Evolutionary conservation across 1,140 invertebrate species (phyloP).

Genomic region (Atopsyche davidsoni): DNA sequence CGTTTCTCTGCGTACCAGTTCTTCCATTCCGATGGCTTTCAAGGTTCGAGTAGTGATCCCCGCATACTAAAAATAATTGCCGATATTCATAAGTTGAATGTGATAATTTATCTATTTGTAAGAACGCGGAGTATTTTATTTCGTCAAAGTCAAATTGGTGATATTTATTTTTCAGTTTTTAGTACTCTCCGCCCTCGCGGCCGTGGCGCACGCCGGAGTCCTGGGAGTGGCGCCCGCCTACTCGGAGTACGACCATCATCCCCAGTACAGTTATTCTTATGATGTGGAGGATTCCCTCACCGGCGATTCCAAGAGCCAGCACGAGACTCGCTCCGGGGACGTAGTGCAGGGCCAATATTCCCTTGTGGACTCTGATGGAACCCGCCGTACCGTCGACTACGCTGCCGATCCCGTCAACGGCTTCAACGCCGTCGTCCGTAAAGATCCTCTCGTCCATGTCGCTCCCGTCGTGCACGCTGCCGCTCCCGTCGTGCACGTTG

Average conservation of each 20-base stretch:
- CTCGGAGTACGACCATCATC: slow-evolving; percentile 36
- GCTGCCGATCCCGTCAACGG: slow-evolving; percentile 55
- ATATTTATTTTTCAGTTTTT: slow-evolving; percentile 35
- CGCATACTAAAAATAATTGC: no score
- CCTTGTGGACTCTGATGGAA: slow-evolving; percentile 53
- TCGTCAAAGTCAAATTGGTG: no score
- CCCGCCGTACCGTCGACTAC: slow-evolving; percentile 52
- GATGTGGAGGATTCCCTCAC: slow-evolving; percentile 55
- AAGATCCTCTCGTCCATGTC: slow-evolving; percentile 23
- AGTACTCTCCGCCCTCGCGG: slow-evolving; percentile 33
- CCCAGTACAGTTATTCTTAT: slow-evolving; percentile 56
- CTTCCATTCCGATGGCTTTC: no score
- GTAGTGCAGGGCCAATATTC: slow-evolving; percentile 55
- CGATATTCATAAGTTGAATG: no score
- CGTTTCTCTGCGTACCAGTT: no score
- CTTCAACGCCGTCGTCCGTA: slow-evolving; percentile 31
- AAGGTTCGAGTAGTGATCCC: no score
- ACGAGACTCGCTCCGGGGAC: slow-evolving; percentile 56
- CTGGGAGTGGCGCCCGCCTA: slow-evolving; percentile 26
- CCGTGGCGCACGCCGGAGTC: slow-evolving; percentile 27
- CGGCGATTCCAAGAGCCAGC: slow-evolving; percentile 57
- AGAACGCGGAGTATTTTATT: no score
- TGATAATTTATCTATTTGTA: no score
- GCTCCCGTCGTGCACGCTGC: slow-evolving; percentile 28
- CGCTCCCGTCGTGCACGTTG: slow-evolving; percentile 49